These are phyloP conservation scores for Alloplasta piceator DNA, from an alignment of 2,888 invertebrate species.

Conservation along the genomic window DNA sequence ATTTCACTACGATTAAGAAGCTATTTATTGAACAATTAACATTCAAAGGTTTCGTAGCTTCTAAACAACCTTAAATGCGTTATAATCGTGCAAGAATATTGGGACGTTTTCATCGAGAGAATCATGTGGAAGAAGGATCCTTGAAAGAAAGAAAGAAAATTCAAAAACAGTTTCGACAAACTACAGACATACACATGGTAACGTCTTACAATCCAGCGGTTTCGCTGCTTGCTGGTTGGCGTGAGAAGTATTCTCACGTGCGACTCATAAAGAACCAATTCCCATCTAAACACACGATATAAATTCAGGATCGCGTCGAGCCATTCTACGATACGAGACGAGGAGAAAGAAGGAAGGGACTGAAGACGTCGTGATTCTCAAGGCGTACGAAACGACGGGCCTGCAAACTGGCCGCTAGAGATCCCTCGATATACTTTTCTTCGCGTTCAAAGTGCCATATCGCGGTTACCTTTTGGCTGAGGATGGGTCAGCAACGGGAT, in stretches of 20 bases:
- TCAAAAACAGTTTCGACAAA: constrained; percentile 6
- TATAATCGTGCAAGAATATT: too few species aligned
- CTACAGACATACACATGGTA: neutral
- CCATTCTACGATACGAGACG: constrained; percentile 71
- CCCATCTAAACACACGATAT: constrained; percentile 82
- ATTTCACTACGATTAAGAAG: too few species aligned
- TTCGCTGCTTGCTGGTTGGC: constrained; percentile 53
- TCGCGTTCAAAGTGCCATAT: constrained; percentile 16
- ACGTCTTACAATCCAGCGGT: neutral
- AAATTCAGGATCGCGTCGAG: constrained; percentile 81
- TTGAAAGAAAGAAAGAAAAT: constrained; percentile 19
- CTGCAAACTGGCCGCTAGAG: constrained; percentile 54
- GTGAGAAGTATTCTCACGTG: constrained; percentile 79
- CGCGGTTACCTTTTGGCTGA: constrained; percentile 11
- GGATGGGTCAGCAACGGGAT: neutral
- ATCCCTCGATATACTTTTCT: constrained; percentile 38
- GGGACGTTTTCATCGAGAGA: neutral
- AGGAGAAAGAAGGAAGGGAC: constrained; percentile 21
- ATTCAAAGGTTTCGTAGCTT: too few species aligned
- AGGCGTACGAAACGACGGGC: constrained; percentile 52
- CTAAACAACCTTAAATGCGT: too few species aligned
- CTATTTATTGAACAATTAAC: too few species aligned
- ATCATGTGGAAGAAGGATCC: neutral
- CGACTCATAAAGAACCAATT: constrained; percentile 82
- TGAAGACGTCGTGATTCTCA: constrained; percentile 66